These are phyloP conservation scores for Leptinotarsa tumamoca DNA, from an alignment of 2,888 invertebrate species.

Conservation along the genomic window DNA sequence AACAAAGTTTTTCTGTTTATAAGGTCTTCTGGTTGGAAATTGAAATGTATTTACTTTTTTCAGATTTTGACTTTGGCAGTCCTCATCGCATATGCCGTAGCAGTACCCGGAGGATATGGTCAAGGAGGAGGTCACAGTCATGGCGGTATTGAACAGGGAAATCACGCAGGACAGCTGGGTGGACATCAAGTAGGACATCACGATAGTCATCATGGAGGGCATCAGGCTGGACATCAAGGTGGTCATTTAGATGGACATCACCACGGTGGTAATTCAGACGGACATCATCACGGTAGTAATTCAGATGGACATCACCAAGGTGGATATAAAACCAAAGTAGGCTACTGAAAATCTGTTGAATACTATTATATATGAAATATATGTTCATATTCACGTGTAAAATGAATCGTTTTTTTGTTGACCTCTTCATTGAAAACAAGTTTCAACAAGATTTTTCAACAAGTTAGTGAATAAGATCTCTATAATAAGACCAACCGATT, in stretches of 20 bases:
- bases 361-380: no score
- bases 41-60: neutral
- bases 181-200: neutral
- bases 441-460: no score
- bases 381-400: no score
- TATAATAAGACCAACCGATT: no score
- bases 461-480: no score
- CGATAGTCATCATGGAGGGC: neutral
- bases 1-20: no score
- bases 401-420: no score
- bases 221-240: slow-evolving; percentile 13
- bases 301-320: neutral
- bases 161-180: neutral
- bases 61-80: slow-evolving; percentile 16
- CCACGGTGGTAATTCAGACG: neutral
- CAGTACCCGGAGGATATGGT: slow-evolving; percentile 25
- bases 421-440: no score
- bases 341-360: neutral
- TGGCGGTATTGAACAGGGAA: neutral
- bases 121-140: neutral
- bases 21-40: no score
- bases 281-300: neutral
- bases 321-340: neutral
- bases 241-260: neutral
- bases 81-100: slow-evolving; percentile 20